phyloP scores from a whole-genome alignment of 2,113 vertebrate genomes.

The Gavia stellata region DNA sequence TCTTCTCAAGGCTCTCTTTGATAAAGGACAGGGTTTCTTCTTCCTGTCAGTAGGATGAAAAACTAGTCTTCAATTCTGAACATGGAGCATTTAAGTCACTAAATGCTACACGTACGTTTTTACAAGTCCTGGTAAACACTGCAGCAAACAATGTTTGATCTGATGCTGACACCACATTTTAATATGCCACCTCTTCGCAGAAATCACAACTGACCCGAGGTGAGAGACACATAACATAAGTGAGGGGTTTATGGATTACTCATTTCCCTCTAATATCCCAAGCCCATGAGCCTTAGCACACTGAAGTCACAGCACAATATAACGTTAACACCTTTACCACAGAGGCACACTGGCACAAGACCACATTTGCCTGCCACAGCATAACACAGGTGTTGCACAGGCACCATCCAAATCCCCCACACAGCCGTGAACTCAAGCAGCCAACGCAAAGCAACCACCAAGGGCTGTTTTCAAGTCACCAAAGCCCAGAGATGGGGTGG shows the following conservation, averaged over 20 bases:
- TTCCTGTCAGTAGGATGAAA: conserved; percentile 74
- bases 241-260: not conserved
- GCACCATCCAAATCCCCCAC: accelerated
- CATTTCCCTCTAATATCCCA: accelerated
- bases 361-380: not conserved
- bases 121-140: not conserved
- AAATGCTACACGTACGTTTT: not conserved
- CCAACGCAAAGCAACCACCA: not conserved
- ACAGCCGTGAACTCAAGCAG: accelerated
- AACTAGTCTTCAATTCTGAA: not conserved
- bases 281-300: accelerated
- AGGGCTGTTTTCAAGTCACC: not conserved
- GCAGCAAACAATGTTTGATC: not conserved
- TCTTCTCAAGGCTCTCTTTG: conserved; percentile 94
- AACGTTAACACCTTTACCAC: not conserved
- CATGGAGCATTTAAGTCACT: not conserved
- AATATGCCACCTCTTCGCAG: not conserved
- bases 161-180: not conserved
- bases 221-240: accelerated
- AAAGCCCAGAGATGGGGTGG: accelerated
- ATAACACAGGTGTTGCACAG: not conserved
- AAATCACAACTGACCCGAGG: not conserved
- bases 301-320: not conserved
- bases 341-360: not conserved
- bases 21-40: conserved; percentile 95